These are phyloP conservation scores for Lasioglossum calceatum DNA, from an alignment of 2,888 invertebrate genomes.

Conservation along the genomic window DNA sequence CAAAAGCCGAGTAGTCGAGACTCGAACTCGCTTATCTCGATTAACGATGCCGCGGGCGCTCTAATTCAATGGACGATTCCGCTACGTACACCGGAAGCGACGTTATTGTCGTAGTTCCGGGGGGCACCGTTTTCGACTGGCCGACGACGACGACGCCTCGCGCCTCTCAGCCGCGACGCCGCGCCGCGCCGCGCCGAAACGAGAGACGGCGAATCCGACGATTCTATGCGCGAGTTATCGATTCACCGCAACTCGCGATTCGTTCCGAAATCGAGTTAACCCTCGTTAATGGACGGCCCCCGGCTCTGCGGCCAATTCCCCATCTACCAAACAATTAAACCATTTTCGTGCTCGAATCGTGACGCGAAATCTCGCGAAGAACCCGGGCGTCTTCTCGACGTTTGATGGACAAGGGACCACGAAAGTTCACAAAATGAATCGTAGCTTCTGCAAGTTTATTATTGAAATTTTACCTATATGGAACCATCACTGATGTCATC, in stretches of 20 bases:
- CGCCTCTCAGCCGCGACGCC: slow-evolving; percentile 8
- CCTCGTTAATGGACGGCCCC: slow-evolving; percentile 37
- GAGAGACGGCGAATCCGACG: slow-evolving; percentile 38
- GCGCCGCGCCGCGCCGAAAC: slow-evolving; percentile 29
- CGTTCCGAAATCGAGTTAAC: slow-evolving; percentile 49
- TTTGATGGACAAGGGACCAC: background rate
- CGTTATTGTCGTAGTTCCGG: slow-evolving; percentile 63
- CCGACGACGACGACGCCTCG: background rate
- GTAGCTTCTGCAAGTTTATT: background rate
- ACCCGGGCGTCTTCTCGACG: background rate
- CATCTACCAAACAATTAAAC: background rate
- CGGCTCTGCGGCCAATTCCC: slow-evolving; percentile 8
- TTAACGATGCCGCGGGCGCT: slow-evolving; percentile 52
- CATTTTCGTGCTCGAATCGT: background rate
- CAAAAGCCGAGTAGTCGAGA: slow-evolving; percentile 60
- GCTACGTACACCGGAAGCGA: slow-evolving; percentile 56
- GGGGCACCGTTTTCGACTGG: background rate
- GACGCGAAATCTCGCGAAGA: background rate
- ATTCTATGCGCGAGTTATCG: slow-evolving; percentile 38
- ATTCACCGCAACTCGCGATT: slow-evolving; percentile 47
- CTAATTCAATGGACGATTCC: slow-evolving; percentile 62
- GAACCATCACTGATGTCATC: background rate
- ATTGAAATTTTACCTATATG: background rate
- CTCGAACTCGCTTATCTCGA: slow-evolving; percentile 60
- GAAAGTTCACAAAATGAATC: too few species aligned